phyloP scores from a whole-genome alignment of 2,797 vertebrate species.

The Orestias chungarensis region DNA sequence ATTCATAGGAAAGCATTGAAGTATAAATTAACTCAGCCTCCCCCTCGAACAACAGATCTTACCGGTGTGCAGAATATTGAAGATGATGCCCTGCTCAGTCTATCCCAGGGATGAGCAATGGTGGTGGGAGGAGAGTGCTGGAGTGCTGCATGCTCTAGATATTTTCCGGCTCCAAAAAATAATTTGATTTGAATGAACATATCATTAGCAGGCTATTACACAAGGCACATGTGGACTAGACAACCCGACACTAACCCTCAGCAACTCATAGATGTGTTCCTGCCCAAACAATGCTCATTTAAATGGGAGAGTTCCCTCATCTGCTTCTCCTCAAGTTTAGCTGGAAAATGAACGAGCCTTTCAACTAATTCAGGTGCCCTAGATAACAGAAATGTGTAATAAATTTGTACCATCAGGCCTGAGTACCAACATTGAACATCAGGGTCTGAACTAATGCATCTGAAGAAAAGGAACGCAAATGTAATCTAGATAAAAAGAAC shows the following conservation, averaged over 20 bases:
- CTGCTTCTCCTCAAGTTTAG: neutral
- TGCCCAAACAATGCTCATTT: neutral
- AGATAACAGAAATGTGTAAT: neutral
- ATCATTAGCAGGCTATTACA: neutral
- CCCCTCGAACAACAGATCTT: neutral
- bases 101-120: neutral
- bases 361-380: neutral
- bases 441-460: neutral
- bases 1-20: neutral
- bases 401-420: neutral
- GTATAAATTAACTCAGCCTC: neutral
- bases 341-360: neutral
- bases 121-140: neutral
- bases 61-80: neutral
- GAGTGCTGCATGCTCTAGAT: neutral
- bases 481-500: neutral
- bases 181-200: neutral
- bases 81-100: neutral
- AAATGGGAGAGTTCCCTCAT: neutral
- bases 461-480: constrained; percentile 2
- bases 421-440: neutral
- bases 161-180: neutral
- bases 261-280: neutral
- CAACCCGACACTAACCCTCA: neutral
- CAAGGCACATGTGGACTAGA: neutral